phyloP scores from a whole-genome alignment of 2,797 vertebrate species.

The Sebastes wilsoni region DNA sequence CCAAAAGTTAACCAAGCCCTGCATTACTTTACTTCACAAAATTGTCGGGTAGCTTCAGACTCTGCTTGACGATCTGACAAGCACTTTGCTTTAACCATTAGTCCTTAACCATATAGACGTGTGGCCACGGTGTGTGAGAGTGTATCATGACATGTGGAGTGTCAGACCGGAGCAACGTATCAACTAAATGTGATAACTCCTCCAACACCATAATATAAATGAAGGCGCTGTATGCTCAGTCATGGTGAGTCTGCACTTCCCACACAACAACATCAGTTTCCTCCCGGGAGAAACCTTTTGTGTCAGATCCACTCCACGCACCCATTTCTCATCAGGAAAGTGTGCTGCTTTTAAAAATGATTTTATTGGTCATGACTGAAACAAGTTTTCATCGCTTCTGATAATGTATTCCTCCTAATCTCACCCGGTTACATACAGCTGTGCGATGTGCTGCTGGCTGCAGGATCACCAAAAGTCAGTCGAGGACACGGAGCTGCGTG shows the following conservation, averaged over 20 bases:
- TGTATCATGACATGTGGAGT: background rate
- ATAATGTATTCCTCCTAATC: slow-evolving; percentile 33
- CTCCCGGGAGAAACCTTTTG: slow-evolving; percentile 11
- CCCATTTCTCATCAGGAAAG: background rate
- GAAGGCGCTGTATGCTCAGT: background rate
- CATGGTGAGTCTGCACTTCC: slow-evolving; percentile 16
- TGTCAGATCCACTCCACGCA: background rate
- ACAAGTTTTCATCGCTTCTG: slow-evolving; percentile 13
- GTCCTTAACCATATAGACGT: background rate
- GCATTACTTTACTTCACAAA: background rate
- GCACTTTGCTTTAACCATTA: background rate
- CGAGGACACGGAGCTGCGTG: slow-evolving; percentile 19
- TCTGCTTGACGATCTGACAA: background rate
- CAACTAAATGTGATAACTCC: slow-evolving; percentile 2
- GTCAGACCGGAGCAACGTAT: background rate
- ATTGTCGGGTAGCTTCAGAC: background rate
- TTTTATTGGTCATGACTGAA: slow-evolving; percentile 18
- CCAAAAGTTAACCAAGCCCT: background rate
- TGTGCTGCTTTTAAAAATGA: slow-evolving; percentile 8
- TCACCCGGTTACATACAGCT: background rate
- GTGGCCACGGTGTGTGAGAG: background rate
- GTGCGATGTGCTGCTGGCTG: background rate
- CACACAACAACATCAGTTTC: slow-evolving; percentile 1
- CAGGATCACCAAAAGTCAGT: slow-evolving; percentile 25
- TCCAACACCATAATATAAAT: slow-evolving; percentile 17